Conservation (phyloP, 2,797 vertebrate genomes). For the Acomys russatus region DNA sequence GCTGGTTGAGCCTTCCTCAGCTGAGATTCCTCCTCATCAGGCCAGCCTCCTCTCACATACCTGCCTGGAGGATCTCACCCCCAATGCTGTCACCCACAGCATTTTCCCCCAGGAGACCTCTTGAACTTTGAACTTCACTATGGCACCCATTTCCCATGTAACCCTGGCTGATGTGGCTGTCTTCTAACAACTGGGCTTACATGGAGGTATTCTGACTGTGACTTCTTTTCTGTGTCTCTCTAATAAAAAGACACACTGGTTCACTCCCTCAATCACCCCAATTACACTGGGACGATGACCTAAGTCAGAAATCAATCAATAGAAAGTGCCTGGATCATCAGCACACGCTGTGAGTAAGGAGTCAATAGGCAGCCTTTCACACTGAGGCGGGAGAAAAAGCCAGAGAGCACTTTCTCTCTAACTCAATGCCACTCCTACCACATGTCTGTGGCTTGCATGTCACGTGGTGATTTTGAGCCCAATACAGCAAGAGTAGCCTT, state of each 20-base stretch:
- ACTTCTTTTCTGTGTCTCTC: not conserved
- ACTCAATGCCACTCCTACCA: fast-evolving
- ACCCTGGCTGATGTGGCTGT: fast-evolving
- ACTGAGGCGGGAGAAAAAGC: not conserved
- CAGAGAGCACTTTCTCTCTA: not conserved
- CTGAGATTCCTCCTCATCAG: not conserved
- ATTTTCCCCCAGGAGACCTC: not conserved
- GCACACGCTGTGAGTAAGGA: fast-evolving
- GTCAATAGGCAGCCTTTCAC: not conserved
- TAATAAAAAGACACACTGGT: not conserved
- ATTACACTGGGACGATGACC: not conserved
- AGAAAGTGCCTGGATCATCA: not conserved
- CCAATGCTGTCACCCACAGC: fast-evolving
- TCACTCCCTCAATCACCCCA: not conserved
- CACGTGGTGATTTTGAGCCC: not conserved
- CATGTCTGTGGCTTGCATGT: fast-evolving
- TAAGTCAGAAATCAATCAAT: not conserved
- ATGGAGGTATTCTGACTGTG: not conserved
- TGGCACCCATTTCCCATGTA: fast-evolving
- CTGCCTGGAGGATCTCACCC: no score
- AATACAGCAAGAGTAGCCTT: fast-evolving
- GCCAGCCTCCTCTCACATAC: not conserved
- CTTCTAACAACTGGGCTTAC: not conserved
- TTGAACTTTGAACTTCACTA: not conserved
- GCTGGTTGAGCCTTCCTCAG: not conserved